These are phyloP conservation scores for Allophyes oxyacanthae DNA, from an alignment of 2,888 invertebrate genomes.

Conservation along the genomic window DNA sequence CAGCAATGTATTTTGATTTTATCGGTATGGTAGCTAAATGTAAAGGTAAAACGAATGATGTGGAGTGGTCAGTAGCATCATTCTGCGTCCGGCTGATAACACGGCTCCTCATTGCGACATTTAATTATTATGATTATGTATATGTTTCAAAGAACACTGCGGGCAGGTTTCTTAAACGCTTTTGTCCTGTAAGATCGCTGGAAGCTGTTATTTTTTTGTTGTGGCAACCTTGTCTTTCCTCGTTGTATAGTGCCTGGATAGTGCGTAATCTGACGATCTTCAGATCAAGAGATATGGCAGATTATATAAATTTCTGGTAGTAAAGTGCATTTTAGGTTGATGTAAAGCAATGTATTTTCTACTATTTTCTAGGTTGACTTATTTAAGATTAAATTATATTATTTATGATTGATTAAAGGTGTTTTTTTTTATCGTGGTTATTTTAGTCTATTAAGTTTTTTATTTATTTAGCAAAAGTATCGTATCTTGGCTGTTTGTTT, in stretches of 20 bases:
- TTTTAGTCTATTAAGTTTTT: too few relatives aligned
- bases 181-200: conserved; percentile 49
- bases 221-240: conserved; percentile 25
- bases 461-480: too few relatives aligned
- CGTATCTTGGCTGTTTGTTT: too few relatives aligned
- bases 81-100: conserved; percentile 72
- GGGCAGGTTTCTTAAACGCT: conserved; percentile 58
- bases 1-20: conserved; percentile 20
- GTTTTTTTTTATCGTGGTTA: too few relatives aligned
- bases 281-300: conserved; percentile 29
- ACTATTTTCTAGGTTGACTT: too few relatives aligned
- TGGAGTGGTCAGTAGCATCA: conserved; percentile 72
- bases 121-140: conserved; percentile 84
- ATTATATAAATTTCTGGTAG: conserved; percentile 17
- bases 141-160: conserved; percentile 71
- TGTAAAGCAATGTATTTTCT: neutral
- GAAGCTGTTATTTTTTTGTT: conserved; percentile 53
- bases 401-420: too few relatives aligned
- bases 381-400: too few relatives aligned
- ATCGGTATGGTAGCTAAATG: neutral
- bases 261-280: conserved; percentile 43
- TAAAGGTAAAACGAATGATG: conserved; percentile 18
- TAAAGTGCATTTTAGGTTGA: conserved; percentile 5
- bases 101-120: conserved; percentile 69
- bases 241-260: conserved; percentile 31